phyloP scores from a whole-genome alignment of 2,888 invertebrate genomes.

The Eristalinus aeneus region DNA sequence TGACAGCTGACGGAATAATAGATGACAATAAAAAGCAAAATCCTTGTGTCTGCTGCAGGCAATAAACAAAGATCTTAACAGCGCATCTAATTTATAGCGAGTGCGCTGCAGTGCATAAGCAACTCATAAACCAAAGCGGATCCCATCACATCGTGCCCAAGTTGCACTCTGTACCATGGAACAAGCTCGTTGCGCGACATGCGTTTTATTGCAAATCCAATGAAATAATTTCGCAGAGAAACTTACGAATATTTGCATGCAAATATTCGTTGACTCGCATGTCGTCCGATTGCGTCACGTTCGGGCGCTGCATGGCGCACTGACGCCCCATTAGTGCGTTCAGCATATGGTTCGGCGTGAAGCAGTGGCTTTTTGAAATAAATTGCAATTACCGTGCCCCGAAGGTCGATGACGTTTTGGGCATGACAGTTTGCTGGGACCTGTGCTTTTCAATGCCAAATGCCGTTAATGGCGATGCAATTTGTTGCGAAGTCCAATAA shows the following conservation, averaged over 20 bases:
- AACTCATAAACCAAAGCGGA: not conserved
- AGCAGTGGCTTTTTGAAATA: not conserved
- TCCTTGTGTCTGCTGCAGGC: not conserved
- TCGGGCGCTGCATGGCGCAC: conserved; percentile 1
- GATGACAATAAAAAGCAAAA: not conserved
- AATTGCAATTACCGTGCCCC: not conserved
- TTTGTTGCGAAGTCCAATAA: conserved; percentile 7
- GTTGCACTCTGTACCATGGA: not conserved
- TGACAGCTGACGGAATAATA: not conserved
- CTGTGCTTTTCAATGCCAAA: not conserved
- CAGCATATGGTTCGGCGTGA: not conserved
- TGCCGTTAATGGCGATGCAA: conserved; percentile 33
- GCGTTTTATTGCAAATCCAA: not conserved
- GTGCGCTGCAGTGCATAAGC: not conserved
- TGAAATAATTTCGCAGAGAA: not conserved
- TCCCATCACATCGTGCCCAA: not conserved
- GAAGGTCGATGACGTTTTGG: not conserved
- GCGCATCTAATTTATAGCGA: not conserved
- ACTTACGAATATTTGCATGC: conserved; percentile 25
- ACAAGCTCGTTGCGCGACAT: not conserved
- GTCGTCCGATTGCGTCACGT: conserved; percentile 36
- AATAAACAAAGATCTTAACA: not conserved
- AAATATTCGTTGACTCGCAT: not conserved
- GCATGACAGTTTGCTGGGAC: not conserved
- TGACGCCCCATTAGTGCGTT: not conserved